Percentiles rank a stretch among this genome's conserved stretches.
These are phyloP conservation scores for Otocyon megalotis DNA, from an alignment of 2,113 vertebrate genomes.

Conservation along the genomic window DNA sequence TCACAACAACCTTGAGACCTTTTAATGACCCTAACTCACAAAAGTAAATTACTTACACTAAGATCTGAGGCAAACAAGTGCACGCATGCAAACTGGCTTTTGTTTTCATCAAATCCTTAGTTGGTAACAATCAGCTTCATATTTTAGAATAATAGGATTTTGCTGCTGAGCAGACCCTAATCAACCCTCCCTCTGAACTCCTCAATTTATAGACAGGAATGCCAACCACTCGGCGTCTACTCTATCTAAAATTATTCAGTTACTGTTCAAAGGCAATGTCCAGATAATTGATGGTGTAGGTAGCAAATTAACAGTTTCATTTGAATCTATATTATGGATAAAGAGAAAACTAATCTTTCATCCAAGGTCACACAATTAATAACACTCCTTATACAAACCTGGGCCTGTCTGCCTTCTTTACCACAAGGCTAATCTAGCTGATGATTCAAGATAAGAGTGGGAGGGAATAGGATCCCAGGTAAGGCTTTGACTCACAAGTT, in stretches of 20 bases:
- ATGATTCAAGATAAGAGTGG: not conserved
- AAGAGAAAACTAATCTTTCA: not conserved
- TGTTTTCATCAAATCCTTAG: not conserved
- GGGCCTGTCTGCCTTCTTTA: not conserved
- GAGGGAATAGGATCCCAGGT: not conserved
- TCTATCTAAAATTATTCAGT: not conserved
- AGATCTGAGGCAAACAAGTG: not conserved
- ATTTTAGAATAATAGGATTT: not conserved
- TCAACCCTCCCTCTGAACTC: not conserved
- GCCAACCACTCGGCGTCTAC: not conserved
- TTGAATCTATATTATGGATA: not conserved
- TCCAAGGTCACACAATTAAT: slow-evolving; percentile 1
- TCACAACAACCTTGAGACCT: not conserved
- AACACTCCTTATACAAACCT: not conserved
- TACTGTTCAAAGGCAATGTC: not conserved
- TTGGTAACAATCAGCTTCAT: not conserved
- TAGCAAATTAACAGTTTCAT: slow-evolving; percentile 8
- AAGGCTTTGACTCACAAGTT: not conserved
- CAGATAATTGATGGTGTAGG: not conserved
- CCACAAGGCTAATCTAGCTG: not conserved
- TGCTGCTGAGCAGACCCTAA: not conserved
- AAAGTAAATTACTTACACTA: not conserved
- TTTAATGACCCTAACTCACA: slow-evolving; percentile 3
- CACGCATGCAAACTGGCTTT: not conserved
- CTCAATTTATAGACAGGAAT: not conserved